Conservation (phyloP, 1,140 invertebrate genomes). For the Triops longicaudatus region DNA sequence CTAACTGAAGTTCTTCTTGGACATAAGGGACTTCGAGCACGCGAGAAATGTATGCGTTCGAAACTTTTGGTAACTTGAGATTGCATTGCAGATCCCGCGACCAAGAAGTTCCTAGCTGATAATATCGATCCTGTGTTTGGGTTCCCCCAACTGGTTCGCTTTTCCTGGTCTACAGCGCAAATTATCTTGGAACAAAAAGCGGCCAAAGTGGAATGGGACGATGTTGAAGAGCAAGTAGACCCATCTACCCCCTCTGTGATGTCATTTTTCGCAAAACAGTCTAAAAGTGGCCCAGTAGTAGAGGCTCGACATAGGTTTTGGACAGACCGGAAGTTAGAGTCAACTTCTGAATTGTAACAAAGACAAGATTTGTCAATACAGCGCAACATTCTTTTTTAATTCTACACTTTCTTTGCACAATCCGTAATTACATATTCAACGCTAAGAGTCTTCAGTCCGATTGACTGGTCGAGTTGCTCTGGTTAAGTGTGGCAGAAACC, state of each 20-base stretch:
- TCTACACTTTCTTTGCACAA: background rate
- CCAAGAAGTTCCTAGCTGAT: slow-evolving; percentile 80
- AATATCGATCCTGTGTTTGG: slow-evolving; percentile 89
- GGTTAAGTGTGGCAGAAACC: background rate
- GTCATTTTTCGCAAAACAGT: slow-evolving; percentile 19
- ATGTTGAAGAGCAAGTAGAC: slow-evolving; percentile 26
- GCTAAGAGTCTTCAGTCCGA: background rate
- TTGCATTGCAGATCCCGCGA: slow-evolving; percentile 74
- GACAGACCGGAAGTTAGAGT: slow-evolving; percentile 22
- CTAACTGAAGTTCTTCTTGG: too few species aligned
- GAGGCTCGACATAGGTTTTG: slow-evolving; percentile 24
- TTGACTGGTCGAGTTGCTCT: background rate
- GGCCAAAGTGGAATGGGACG: slow-evolving; percentile 60
- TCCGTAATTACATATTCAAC: background rate
- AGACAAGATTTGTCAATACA: background rate
- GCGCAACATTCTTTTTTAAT: background rate
- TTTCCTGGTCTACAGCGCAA: slow-evolving; percentile 94
- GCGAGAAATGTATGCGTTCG: too few species aligned
- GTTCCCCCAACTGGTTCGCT: slow-evolving; percentile 87
- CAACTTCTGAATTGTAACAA: slow-evolving; percentile 4
- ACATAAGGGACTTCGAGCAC: too few species aligned
- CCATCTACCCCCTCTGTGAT: slow-evolving; percentile 18
- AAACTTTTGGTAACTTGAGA: background rate
- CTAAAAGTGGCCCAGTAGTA: slow-evolving; percentile 1
- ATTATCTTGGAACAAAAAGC: slow-evolving; percentile 67